These are phyloP conservation scores for Megalops atlanticus DNA, from an alignment of 2,113 vertebrate genomes.

Conservation along the genomic window DNA sequence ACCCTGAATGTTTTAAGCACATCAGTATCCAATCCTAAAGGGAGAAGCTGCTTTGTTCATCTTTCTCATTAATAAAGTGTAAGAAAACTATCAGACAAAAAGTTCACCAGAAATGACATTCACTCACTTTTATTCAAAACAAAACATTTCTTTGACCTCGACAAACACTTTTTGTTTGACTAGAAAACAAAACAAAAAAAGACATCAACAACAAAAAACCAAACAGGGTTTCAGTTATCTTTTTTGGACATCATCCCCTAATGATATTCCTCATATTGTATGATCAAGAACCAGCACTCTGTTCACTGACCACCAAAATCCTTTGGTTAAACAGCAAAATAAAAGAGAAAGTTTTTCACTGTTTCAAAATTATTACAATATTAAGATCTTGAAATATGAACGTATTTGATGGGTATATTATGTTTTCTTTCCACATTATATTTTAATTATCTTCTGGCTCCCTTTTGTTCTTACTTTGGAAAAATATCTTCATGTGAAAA, in stretches of 20 bases:
- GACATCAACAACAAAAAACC: no score
- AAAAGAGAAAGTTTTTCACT: no score
- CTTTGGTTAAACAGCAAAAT: neutral
- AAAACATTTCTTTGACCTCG: neutral
- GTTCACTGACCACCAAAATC: neutral
- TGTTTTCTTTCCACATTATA: neutral
- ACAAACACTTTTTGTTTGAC: neutral
- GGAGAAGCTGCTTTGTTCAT: no score
- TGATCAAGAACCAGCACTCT: neutral
- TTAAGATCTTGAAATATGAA: slow-evolving; percentile 1
- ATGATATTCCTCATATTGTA: neutral
- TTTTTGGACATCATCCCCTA: neutral
- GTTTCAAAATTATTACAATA: no score
- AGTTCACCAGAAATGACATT: neutral
- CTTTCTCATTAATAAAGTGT: no score
- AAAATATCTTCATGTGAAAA: no score
- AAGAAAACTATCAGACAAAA: no score
- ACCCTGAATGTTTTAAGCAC: no score
- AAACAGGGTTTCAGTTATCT: neutral
- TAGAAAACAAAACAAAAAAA: neutral
- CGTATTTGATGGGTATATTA: no score
- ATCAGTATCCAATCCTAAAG: no score
- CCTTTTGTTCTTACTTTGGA: no score
- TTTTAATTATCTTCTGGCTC: no score
- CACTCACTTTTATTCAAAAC: neutral